Evolutionary conservation across 2,888 invertebrate species (phyloP), one percentile per base, ranked within the genome.

Genomic region (Electrophaes corylata): DNA sequence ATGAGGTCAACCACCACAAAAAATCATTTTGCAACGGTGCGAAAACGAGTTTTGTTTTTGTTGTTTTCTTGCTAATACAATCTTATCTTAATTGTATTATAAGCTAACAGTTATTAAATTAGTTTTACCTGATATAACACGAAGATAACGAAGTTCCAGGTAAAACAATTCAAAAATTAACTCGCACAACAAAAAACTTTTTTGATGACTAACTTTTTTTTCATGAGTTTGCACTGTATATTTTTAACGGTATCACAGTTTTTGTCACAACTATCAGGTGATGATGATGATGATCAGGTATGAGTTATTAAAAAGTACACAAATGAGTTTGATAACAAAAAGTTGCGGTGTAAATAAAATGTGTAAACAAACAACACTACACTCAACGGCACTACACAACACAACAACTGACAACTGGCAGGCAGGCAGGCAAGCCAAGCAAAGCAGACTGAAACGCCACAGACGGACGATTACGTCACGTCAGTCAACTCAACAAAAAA

Each of bases 351-450:
- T 47, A 63, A 71, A 68, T 67, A 73, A 70, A 75, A 74, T 67
- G 74, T 58, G 75, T 81, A 79, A 80, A 80, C 78, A 41, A 77
- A 79, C 74, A 76, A 75, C 73, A 70, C 69, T 69, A 70, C 69
- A 37, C 39, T 14, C 66, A 64, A 60, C 62, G 69, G 16, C 37
- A 37, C 37, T n/a, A n/a, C n/a, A n/a, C n/a, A n/a, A n/a, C n/a
- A 31, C 31, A n/a, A 8, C 5, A 2, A 29, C n/a, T n/a, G 8
- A 14, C 35, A 16, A 16, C 37, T 16, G 16, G 35, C 67, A 67
- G 73, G 75, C 75, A 52, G 49, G 37, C 58, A 23, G 14, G 12
- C 12, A 18, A n/a, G n/a, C n/a, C n/a, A 48, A 41, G 12, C 45
- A 46, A 31, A 47, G 10, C 40, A 3, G 14, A 8, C 39, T 18